phyloP scores from a whole-genome alignment of 2,888 invertebrate genomes.

The Keiferia lycopersicella region DNA sequence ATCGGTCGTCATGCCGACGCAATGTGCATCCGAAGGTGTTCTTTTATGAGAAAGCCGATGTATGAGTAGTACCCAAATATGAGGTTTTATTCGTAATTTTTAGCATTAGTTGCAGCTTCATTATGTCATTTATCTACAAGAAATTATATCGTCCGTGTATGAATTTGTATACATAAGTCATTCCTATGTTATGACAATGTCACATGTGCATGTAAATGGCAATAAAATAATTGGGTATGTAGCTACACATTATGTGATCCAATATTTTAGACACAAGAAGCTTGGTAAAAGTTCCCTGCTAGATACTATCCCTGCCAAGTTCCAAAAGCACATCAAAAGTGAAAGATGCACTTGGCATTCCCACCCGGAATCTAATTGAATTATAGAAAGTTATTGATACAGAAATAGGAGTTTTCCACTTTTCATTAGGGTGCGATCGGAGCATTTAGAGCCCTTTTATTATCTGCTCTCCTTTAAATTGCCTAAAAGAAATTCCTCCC shows the following conservation, averaged over 20 bases:
- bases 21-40: slow-evolving; percentile 18
- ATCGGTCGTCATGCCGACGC: slow-evolving; percentile 43
- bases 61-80: background rate
- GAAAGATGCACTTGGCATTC: background rate
- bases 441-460: slow-evolving; percentile 82
- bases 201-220: too few relatives aligned
- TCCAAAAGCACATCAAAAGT: background rate
- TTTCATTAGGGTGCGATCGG: slow-evolving; percentile 79
- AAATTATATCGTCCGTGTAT: too few relatives aligned
- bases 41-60: slow-evolving; percentile 26
- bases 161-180: too few relatives aligned
- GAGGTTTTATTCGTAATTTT: background rate
- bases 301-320: background rate
- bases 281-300: background rate
- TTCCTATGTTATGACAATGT: too few relatives aligned
- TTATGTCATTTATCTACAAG: background rate
- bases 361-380: slow-evolving; percentile 27
- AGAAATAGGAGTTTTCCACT: slow-evolving; percentile 73
- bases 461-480: slow-evolving; percentile 80
- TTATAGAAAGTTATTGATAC: slow-evolving; percentile 65
- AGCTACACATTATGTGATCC: too few relatives aligned
- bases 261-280: background rate
- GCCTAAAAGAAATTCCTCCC: slow-evolving; percentile 78
- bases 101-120: background rate
- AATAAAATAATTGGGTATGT: too few relatives aligned